Evolutionary conservation across 2,888 invertebrate genomes (phyloP), one percentile per base, ranked within the genome.

Genomic region (Lasioglossum marginatum): DNA sequence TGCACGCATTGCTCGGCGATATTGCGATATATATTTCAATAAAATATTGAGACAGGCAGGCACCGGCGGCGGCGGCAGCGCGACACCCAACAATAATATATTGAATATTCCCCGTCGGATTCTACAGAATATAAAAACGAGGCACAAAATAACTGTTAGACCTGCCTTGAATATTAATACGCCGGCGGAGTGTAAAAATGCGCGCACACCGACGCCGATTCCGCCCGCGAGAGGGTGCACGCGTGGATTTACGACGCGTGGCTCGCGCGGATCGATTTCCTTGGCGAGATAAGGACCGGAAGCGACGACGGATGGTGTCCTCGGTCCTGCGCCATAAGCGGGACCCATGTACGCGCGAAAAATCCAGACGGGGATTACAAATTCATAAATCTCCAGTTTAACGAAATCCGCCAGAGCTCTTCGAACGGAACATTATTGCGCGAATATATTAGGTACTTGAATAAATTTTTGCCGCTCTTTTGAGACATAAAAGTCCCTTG

Each of bases 21-120:
- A 93, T 92, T 92, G 90, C 89, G 88, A 92, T 91, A 91, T 92
- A 92, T 90, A 91, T 92, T 94, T 92, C 93, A 93, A 93, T 93
- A 93, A 93, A 93, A 93, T 92, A 94, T 92, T 92, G 92, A 92
- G 91, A 92, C 93, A 90, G 93, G 87, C 90, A 89, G 89, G 78
- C 88, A 85, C 78, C n/a, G n/a, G n/a, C 31, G 14, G 31, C 63
- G 82, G 77, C 73, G 85, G 81, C 79, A 85, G 81, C 88, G 72
- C 87, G 84, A 78, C 88, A 87, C 83, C 89, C 85, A 88, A 84
- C 89, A 90, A 92, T 92, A 93, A 92, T 92, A 93, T 92, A 92
- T 92, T 91, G 92, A 92, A 93, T 93, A 93, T 92, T 92, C 91
- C 89, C 83, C 84, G 88, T 87, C 88, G 88, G 87, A 90, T 90